Base-by-base conservation (phyloP, 2,888 invertebrate genomes). In the Melikaiella ostensackeni region DNA sequence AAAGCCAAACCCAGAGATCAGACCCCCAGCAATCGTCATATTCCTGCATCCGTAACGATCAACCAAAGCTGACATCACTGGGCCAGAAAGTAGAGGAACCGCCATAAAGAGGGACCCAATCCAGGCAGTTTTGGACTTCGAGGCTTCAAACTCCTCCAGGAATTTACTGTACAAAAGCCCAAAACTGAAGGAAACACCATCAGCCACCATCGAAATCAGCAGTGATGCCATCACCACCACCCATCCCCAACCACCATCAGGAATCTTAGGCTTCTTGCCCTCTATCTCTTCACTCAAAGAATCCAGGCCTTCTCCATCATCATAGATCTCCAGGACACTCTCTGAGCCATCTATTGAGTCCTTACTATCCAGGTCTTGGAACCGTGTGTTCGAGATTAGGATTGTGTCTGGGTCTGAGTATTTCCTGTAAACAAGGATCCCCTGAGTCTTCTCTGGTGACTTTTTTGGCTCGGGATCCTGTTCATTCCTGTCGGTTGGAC, bases 161-260 rank as follows among this genome's bases (percentile, higher is more conserved):
- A 98, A 95, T 87, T 97, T 96, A 0, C 96, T 95, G 88, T 96
- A 97, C 11, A 98, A 93, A 24, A 98, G 92, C 0, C 98, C 99
- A 90, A 98, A 98, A 1, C 97, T 97, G 90, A 98, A 98, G 74
- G 97, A 97, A 77, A 98, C 95, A 0, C 98, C 98, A 91, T 98
- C 98, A 57, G 97, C 97, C 73, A 98, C 96, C 92, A 97, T 94
- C 27, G 97, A 97, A 77, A 98, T 95, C 61, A 97, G 90, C 83
- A 98, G 94, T 0, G 97, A 97, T 5, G 97, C 95, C 57, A 96
- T 91, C 0, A 98, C 98, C 1, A 98, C 96, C 27, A 97, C 93
- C 98, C 97, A 98, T 11, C 97, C 97, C 95, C 96, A 97, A 2
- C 96, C 97, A 1, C 97, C 97, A 85, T 97, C 97, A 0, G 96